Percentiles rank a stretch among this genome's conserved stretches.
Conservation (phyloP, 2,888 invertebrate genomes). For the Alentia gelatinosa region DNA sequence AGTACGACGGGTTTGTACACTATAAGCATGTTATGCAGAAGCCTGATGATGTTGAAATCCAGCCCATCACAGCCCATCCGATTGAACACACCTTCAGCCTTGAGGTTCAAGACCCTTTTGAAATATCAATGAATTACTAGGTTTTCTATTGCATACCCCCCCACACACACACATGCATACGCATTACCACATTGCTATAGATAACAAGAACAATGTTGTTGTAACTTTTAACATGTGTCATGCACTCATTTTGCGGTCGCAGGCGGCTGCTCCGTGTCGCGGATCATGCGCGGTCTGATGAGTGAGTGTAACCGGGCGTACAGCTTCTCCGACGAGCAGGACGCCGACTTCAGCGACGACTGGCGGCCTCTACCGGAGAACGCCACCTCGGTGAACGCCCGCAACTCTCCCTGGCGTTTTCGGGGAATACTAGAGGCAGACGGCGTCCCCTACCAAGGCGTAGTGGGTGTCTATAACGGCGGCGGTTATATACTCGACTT, state of each 20-base stretch:
- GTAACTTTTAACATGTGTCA: background rate
- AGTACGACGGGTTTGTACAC: no score
- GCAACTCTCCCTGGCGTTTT: constrained; percentile 45
- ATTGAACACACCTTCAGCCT: no score
- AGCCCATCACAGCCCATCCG: no score
- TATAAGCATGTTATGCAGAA: no score
- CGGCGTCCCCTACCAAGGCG: background rate
- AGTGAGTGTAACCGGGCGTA: constrained; percentile 38
- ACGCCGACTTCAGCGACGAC: background rate
- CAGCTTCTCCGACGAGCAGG: background rate
- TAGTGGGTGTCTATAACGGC: constrained; percentile 79
- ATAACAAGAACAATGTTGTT: background rate
- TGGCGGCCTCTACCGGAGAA: background rate
- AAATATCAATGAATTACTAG: no score
- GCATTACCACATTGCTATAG: background rate
- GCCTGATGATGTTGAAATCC: no score
- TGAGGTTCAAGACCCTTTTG: no score
- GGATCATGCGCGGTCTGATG: background rate
- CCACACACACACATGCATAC: no score
- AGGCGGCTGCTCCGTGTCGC: background rate
- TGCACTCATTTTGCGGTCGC: background rate
- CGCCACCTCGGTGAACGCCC: background rate
- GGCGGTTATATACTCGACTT: constrained; percentile 82
- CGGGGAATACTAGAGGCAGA: constrained; percentile 40
- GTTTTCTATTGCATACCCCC: no score